Base-by-base conservation (phyloP, 2,797 vertebrate species). In the Acropternis orthonyx region DNA sequence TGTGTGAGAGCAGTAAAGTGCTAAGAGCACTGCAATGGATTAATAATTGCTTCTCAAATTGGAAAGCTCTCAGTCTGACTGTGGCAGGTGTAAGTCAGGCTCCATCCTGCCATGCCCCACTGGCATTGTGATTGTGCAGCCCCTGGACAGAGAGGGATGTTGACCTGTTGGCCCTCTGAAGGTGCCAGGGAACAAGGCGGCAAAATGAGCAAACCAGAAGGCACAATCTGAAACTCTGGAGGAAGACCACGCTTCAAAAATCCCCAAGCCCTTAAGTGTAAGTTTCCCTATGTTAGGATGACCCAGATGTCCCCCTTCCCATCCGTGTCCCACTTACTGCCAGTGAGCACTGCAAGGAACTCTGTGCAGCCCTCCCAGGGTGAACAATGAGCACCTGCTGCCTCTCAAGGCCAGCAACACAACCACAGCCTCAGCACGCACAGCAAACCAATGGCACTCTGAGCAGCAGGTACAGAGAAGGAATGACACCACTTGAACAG, bases 101-200 rank as follows among this genome's bases (percentile, higher is more conserved):
- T 36, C 46, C 17, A 30, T 3, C 17, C 85, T 55, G 52, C 3
- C 2, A 23, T 15, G 44, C 54, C 59, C 46, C 28, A 14, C 39
- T 37, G 37, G 5, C 44, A 43, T 5, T 26, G 0, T 3, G 49
- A 28, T 9, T 2, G 22, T 28, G 34, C 71, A 62, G 49, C 7
- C 32, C 44, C 52, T 14, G 30, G 8, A 8, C 26, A 67, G 52
- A n/a, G 34, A 43, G 18, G 8, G 18, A 58, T 20, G 22, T 1
- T 55, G 28, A 37, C 8, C 62, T 65, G 8, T 1, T 20, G 19
- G 32, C 20, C 55, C 51, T 23, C 39, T 34, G 20, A 28, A 37
- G 36, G 58, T 23, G 22, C 16, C 51, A 66, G 21, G 13, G 36
- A 71, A 51, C 39, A 88, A 55, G 19, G 46, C 0, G 3, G 36